These are phyloP conservation scores for Drosophila anomalata DNA, from an alignment of 2,888 invertebrate species.

Conservation along the genomic window DNA sequence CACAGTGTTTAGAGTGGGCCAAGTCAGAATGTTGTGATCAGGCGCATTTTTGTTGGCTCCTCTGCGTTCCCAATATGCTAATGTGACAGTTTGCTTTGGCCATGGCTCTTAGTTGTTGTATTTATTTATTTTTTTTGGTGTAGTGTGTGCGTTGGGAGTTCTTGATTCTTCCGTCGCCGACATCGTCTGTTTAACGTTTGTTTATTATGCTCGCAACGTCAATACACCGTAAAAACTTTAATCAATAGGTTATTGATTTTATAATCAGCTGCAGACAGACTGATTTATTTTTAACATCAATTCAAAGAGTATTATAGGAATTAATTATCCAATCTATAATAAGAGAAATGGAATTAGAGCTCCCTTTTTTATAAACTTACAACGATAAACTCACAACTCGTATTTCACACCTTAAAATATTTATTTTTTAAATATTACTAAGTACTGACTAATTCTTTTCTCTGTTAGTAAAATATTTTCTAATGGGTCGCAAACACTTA, in stretches of 20 bases:
- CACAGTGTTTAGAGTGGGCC: constrained; percentile 28
- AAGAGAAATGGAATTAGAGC: no score
- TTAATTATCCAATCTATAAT: no score
- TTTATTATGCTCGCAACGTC: constrained; percentile 64
- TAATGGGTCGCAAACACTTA: constrained; percentile 24
- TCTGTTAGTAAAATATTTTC: constrained; percentile 36
- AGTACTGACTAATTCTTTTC: background rate
- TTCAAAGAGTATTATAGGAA: no score
- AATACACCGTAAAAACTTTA: constrained; percentile 73
- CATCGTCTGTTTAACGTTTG: constrained; percentile 61
- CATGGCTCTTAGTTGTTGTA: constrained; percentile 26
- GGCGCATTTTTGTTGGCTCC: constrained; percentile 53
- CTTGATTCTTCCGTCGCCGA: constrained; percentile 37
- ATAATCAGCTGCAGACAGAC: constrained; percentile 10
- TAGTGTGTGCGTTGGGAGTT: constrained; percentile 40
- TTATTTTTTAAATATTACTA: no score
- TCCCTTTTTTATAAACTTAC: no score
- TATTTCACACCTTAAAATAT: constrained; percentile 22
- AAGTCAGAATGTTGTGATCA: constrained; percentile 48
- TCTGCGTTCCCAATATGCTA: constrained; percentile 74
- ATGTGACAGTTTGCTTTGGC: constrained; percentile 74
- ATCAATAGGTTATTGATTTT: constrained; percentile 44
- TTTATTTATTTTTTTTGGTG: constrained; percentile 16
- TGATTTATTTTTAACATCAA: background rate
- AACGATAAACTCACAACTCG: no score